Conservation (phyloP, 1,140 invertebrate genomes). For the Caerostris darwini region DNA sequence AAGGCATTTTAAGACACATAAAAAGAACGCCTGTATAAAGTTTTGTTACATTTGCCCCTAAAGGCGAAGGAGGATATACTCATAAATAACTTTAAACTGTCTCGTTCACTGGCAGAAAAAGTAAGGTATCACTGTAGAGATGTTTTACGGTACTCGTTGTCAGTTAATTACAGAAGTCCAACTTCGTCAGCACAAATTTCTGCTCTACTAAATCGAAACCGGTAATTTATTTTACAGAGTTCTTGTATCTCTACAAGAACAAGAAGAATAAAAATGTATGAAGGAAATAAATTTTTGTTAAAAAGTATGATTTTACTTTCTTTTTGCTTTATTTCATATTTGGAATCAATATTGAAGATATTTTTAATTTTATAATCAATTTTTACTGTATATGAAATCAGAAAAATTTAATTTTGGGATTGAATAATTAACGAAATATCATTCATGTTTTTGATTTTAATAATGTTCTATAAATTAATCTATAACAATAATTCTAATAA, state of each 20-base stretch:
- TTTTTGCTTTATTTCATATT: not conserved
- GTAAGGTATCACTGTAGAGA: not conserved
- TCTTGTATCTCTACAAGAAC: not conserved
- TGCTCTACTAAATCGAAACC: not conserved
- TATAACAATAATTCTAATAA: no score
- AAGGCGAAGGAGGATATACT: not conserved
- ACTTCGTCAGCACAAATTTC: slow-evolving; percentile 35
- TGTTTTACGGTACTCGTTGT: slow-evolving; percentile 36
- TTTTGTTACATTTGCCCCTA: not conserved
- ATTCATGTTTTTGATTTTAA: no score
- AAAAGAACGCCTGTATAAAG: no score
- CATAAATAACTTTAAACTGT: slow-evolving; percentile 31
- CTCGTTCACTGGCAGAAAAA: not conserved
- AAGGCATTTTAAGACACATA: no score
- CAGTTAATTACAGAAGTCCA: not conserved
- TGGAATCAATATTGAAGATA: no score
- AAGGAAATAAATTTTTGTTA: not conserved
- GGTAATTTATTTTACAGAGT: not conserved
- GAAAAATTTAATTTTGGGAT: no score
- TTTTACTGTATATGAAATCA: no score
- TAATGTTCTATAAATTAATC: no score
- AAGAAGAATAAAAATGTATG: not conserved
- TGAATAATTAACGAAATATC: no score
- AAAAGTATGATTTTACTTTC: not conserved
- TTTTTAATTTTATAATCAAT: no score